phyloP scores from a whole-genome alignment of 2,888 invertebrate species.

The Machimus atricapillus region DNA sequence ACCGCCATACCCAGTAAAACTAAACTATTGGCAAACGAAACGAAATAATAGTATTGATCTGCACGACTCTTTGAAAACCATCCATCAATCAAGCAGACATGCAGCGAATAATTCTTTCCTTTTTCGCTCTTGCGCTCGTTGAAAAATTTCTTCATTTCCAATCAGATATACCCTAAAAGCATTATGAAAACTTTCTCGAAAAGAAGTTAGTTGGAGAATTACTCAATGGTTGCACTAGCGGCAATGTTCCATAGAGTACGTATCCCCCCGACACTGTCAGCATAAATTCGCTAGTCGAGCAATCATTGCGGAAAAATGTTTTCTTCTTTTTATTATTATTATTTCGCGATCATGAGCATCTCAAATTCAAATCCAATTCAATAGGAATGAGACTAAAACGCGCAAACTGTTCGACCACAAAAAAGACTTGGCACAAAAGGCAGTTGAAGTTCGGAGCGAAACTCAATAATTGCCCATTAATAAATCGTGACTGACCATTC shows the following conservation, averaged over 20 bases:
- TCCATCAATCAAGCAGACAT: neutral
- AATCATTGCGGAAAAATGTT: neutral
- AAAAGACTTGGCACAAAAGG: neutral
- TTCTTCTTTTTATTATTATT: neutral
- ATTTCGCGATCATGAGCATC: conserved; percentile 2
- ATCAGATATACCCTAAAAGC: conserved; percentile 1
- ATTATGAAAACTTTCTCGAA: conserved; percentile 3
- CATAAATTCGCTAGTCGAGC: neutral
- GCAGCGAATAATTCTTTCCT: neutral
- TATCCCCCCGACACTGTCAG: neutral
- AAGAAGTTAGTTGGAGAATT: neutral
- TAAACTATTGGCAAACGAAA: neutral
- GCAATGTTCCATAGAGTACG: neutral
- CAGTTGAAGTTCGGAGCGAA: neutral
- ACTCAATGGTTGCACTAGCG: neutral
- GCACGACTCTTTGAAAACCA: neutral
- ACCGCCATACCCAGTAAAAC: neutral
- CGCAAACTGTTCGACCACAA: neutral
- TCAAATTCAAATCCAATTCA: conserved; percentile 1
- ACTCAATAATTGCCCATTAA: conserved; percentile 18
- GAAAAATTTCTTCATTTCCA: neutral
- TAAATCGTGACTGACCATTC: conserved; percentile 13
- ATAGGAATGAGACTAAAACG: neutral
- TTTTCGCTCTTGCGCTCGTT: neutral
- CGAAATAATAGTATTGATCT: neutral